These are phyloP conservation scores for Sthenelais limicola DNA, from an alignment of 2,888 invertebrate genomes.

Conservation along the genomic window DNA sequence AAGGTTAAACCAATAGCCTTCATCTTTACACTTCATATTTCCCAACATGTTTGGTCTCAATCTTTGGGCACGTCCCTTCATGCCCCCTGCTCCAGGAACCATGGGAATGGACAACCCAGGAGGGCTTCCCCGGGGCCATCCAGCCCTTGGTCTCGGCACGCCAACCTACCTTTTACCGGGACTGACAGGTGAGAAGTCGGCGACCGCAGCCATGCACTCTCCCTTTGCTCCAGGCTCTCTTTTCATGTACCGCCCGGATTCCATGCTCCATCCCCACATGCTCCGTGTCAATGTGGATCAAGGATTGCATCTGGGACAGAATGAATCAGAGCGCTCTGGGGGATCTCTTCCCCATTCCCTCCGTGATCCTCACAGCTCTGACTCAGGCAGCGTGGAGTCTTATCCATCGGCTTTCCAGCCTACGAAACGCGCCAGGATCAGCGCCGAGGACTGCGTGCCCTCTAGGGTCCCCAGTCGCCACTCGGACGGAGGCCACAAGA, in stretches of 20 bases:
- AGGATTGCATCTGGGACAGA: neutral
- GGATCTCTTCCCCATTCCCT: neutral
- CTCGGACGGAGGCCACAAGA: constrained; percentile 29
- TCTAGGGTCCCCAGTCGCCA: neutral
- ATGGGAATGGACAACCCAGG: constrained; percentile 32
- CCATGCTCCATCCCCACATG: constrained; percentile 35
- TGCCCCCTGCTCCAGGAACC: constrained; percentile 8
- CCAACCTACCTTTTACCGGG: constrained; percentile 40
- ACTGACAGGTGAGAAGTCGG: constrained; percentile 7
- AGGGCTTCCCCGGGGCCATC: constrained; percentile 35
- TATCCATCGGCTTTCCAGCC: constrained; percentile 41
- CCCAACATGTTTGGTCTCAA: constrained; percentile 36
- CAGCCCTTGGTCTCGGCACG: constrained; percentile 29
- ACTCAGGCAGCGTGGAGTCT: constrained; percentile 19
- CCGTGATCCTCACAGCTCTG: neutral
- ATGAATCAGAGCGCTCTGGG: neutral
- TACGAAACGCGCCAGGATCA: constrained; percentile 29
- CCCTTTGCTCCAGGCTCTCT: constrained; percentile 37
- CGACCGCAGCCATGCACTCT: neutral
- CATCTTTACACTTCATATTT: no score
- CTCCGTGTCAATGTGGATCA: constrained; percentile 36
- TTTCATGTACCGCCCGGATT: constrained; percentile 39
- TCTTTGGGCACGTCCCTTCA: constrained; percentile 39
- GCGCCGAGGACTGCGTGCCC: constrained; percentile 3
- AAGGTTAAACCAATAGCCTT: no score